These are phyloP conservation scores for Crypturellus undulatus DNA, from an alignment of 2,113 vertebrate genomes.

Conservation along the genomic window DNA sequence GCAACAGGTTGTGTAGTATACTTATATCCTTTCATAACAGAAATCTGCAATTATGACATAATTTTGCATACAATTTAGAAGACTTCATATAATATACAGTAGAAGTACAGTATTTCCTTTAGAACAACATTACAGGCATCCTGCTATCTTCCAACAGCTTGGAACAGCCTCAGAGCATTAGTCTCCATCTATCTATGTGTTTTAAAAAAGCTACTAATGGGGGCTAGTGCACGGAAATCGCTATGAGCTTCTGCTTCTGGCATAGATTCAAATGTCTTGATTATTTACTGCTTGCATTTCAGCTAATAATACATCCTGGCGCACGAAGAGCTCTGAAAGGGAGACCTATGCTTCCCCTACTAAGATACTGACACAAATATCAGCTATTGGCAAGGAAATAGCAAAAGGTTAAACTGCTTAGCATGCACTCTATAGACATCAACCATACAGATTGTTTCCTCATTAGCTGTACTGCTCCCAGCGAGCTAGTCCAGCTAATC, in stretches of 20 bases:
- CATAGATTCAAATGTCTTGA: neutral
- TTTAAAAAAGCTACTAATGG: neutral
- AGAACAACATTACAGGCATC: neutral
- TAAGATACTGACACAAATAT: neutral
- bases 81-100: neutral
- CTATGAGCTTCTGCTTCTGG: neutral
- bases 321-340: neutral
- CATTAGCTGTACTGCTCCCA: neutral
- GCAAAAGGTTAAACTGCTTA: conserved; percentile 35
- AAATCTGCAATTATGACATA: neutral
- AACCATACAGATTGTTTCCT: neutral
- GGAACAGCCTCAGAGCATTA: neutral
- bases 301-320: neutral
- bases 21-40: neutral
- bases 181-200: neutral
- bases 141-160: neutral
- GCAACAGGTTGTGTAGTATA: neutral
- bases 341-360: neutral
- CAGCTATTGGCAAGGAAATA: neutral
- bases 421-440: neutral
- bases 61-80: neutral
- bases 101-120: neutral
- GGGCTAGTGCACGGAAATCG: neutral
- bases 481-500: neutral
- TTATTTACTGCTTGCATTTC: neutral